Base-by-base conservation (phyloP, 2,888 invertebrate genomes). In the Nebria brevicollis region DNA sequence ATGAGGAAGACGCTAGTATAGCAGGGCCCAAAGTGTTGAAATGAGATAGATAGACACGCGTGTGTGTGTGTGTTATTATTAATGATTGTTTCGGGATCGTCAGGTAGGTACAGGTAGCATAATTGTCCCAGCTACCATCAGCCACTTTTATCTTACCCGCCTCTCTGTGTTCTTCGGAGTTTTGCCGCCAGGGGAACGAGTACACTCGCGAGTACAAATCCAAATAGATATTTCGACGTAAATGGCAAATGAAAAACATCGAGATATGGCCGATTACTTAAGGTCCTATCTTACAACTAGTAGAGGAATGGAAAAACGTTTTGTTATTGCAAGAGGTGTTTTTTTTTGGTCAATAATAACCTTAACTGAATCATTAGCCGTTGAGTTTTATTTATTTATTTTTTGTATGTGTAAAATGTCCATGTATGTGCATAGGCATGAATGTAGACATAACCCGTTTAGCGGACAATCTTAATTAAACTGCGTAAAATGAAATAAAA, bases 91-190 rank as follows among this genome's bases (percentile, higher is more conserved):
- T 54, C 54, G 54, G 25, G 70, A 26, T 70, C 34, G 25, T 34
- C 70, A 70, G 26, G 25, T 70, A 11, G 70, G 26, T 70, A 34
- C 70, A 70, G 70, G 70, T 70, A 70, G 70, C 70, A 25, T 70
- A 70, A 70, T 70, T 70, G 70, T 70, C 70, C 70, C 20, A 11
- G 70, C 34, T 34, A 70, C 70, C 70, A 20, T 25, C 70, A 26
- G 34, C 70, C 26, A 26, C 70, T 25, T 66, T 66, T 15, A 15
- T 25, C n/a, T 34, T 70, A 70, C 66, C 20, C 26, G 70, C 25
- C 20, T 25, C 20, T 34, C 70, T 70, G 20, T 54, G 54, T 11
- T 8, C 54, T 11, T 54, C 54, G 54, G 2, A 8, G 54, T 54
- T 54, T 54, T 13, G 54, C 54, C 54, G 54, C 54, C 13, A 54